Evolutionary conservation across 2,797 vertebrate species (phyloP).

Genomic region (Onychomys arenicola): DNA sequence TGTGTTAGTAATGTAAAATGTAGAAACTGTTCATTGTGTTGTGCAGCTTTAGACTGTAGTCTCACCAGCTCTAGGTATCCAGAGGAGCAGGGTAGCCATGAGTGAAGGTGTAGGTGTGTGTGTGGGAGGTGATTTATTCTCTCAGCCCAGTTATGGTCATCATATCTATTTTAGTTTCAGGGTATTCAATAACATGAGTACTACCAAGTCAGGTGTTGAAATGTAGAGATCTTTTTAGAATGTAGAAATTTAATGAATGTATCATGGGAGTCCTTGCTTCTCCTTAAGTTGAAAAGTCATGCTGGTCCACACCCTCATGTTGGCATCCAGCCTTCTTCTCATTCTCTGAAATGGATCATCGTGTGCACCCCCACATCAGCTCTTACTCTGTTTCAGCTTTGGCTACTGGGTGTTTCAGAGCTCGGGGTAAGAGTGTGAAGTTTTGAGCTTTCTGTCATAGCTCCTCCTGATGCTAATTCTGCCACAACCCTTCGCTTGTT

Average conservation of each 20-base stretch:
- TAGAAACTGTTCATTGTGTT: background rate
- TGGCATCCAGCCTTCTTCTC: background rate
- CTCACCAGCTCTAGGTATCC: background rate
- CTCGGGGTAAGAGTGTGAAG: background rate
- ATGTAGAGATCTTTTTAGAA: background rate
- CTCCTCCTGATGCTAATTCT: background rate
- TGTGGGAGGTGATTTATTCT: background rate
- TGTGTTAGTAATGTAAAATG: background rate
- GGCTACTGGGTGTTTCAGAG: background rate
- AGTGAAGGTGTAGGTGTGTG: background rate
- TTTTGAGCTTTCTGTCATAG: background rate
- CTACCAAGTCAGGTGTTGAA: background rate
- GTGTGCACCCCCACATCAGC: background rate
- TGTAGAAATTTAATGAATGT: background rate
- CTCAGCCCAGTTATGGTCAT: background rate
- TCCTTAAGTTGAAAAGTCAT: background rate
- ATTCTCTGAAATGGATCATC: too few relatives aligned
- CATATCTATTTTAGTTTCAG: background rate
- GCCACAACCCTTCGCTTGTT: background rate
- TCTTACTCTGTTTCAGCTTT: background rate
- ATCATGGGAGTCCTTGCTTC: too few relatives aligned
- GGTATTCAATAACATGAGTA: background rate
- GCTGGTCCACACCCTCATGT: rapidly evolving
- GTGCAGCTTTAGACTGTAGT: background rate
- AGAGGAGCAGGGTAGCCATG: background rate